Evolutionary conservation across 1,140 invertebrate species (phyloP).

Genomic region (Papilio polytes): DNA sequence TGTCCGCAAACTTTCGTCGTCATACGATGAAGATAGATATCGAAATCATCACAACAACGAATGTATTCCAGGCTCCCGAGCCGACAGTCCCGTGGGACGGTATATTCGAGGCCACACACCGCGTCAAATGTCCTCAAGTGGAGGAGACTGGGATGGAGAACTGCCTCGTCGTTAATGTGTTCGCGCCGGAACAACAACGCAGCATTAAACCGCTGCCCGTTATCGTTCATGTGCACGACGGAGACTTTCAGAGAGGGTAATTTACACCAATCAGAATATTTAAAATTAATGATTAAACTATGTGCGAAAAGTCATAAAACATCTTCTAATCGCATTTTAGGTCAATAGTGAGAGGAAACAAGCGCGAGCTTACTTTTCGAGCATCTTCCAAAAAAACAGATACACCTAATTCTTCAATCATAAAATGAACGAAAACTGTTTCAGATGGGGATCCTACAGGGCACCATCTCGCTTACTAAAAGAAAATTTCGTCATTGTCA

Average conservation of each 20-base stretch:
- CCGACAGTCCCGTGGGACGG: conserved; percentile 64
- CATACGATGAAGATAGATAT: not conserved
- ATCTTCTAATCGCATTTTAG: too few relatives aligned
- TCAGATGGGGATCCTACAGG: conserved; percentile 65
- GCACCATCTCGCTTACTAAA: conserved; percentile 54
- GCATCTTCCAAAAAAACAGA: too few relatives aligned
- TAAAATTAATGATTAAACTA: not conserved
- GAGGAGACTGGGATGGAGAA: conserved; percentile 59
- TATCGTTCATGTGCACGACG: conserved; percentile 67
- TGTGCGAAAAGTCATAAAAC: too few relatives aligned
- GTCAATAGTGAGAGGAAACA: too few relatives aligned
- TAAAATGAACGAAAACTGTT: conserved; percentile 16
- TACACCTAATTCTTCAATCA: too few relatives aligned
- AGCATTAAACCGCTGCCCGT: conserved; percentile 51
- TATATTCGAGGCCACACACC: conserved; percentile 70
- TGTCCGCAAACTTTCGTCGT: not conserved
- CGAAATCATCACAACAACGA: not conserved
- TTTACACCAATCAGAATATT: conserved; percentile 1
- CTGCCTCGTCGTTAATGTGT: conserved; percentile 72
- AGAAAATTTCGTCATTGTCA: conserved; percentile 60
- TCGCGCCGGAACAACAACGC: conserved; percentile 51
- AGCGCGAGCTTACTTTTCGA: too few relatives aligned
- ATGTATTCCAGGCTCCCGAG: conserved; percentile 54
- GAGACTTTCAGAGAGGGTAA: conserved; percentile 67
- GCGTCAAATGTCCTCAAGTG: conserved; percentile 63